Conservation (phyloP, 2,888 invertebrate species). For the Tipula confusa region DNA sequence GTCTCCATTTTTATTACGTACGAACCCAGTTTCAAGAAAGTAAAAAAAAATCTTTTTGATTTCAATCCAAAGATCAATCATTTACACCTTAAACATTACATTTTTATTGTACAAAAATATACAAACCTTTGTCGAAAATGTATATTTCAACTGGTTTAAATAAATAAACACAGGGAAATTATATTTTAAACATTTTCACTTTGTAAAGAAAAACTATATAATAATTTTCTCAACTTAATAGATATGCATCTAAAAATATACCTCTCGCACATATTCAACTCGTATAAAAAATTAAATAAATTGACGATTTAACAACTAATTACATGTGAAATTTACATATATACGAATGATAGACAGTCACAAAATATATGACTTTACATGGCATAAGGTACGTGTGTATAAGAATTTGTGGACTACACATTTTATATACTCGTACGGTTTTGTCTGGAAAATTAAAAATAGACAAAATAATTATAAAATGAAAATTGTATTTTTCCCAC, state of each 20-base stretch:
- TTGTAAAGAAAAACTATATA: not conserved
- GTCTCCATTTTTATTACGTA: not conserved
- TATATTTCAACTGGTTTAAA: not conserved
- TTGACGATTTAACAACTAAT: not conserved
- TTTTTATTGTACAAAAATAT: not conserved
- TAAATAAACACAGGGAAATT: not conserved
- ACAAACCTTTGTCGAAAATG: not conserved
- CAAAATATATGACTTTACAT: not conserved
- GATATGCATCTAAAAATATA: not conserved
- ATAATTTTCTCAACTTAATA: not conserved
- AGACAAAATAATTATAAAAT: not conserved
- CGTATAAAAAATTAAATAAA: not conserved
- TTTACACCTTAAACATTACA: conserved; percentile 25
- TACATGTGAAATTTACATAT: conserved; percentile 7
- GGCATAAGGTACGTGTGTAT: not conserved
- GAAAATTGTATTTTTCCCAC: not conserved
- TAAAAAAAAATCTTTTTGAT: not conserved
- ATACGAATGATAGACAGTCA: not conserved
- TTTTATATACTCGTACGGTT: not conserved
- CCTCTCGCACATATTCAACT: not conserved
- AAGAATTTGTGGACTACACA: not conserved
- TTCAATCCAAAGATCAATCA: conserved; percentile 25
- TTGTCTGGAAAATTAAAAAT: conserved; percentile 1
- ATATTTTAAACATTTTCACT: not conserved
- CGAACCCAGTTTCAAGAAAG: no score